These are phyloP conservation scores for Babyrousa celebensis DNA, from an alignment of 2,797 vertebrate genomes.

Conservation along the genomic window DNA sequence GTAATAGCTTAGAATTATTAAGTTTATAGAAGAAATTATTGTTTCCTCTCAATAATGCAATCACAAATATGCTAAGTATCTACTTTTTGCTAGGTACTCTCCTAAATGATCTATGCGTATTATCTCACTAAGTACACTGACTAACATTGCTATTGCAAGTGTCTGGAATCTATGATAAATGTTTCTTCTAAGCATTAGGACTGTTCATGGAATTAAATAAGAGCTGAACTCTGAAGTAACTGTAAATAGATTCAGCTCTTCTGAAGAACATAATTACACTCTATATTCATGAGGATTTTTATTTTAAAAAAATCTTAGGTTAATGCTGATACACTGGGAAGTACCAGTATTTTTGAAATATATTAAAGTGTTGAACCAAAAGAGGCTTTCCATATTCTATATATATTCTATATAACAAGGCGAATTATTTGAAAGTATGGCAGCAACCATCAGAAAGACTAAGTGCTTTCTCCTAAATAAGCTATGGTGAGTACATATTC, in stretches of 20 bases:
- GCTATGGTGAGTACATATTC: background rate
- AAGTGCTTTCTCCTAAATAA: background rate
- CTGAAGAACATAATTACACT: background rate
- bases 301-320: background rate
- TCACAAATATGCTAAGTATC: background rate
- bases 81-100: background rate
- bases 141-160: background rate
- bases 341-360: background rate
- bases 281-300: conserved; percentile 11
- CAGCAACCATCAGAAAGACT: background rate
- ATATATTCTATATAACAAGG: background rate
- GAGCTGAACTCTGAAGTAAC: conserved; percentile 28
- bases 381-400: background rate
- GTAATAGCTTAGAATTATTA: background rate
- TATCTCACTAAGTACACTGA: conserved; percentile 11
- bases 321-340: background rate
- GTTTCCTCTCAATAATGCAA: background rate
- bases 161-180: background rate
- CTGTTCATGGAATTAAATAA: conserved; percentile 51
- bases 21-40: background rate
- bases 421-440: background rate
- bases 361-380: background rate
- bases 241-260: background rate
- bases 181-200: conserved; percentile 5
- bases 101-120: background rate